These are phyloP conservation scores for Anoplophora glabripennis DNA, from an alignment of 1,140 invertebrate species.

Conservation along the genomic window DNA sequence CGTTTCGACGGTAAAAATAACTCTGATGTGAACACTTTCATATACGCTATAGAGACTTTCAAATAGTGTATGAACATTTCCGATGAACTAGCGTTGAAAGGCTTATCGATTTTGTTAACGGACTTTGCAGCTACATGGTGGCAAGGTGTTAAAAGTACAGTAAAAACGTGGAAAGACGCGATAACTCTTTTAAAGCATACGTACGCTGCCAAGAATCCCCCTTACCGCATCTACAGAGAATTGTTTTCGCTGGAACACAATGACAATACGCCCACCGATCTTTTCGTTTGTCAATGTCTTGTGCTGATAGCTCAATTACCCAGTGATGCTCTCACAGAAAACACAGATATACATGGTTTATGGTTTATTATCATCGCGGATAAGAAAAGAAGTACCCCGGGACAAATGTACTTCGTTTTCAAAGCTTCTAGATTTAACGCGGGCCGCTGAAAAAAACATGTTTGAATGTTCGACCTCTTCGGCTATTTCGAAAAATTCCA, in stretches of 20 bases:
- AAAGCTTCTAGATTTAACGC: too few species aligned
- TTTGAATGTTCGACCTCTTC: too few species aligned
- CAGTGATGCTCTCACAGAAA: too few species aligned
- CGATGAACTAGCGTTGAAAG: slow-evolving; percentile 47
- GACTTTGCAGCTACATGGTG: slow-evolving; percentile 50
- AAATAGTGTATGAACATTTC: slow-evolving; percentile 35
- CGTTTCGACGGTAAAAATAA: slow-evolving; percentile 14
- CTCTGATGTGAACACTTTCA: slow-evolving; percentile 17
- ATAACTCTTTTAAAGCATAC: neutral
- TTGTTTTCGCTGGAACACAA: neutral
- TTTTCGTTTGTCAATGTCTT: too few species aligned
- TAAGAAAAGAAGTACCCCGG: too few species aligned
- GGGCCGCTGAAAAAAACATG: too few species aligned
- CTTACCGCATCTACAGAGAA: neutral
- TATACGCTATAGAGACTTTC: slow-evolving; percentile 6
- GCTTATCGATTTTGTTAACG: slow-evolving; percentile 46
- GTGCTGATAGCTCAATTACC: too few species aligned
- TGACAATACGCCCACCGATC: neutral
- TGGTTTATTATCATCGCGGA: too few species aligned
- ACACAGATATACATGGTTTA: too few species aligned
- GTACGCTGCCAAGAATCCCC: neutral
- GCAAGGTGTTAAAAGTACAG: slow-evolving; percentile 44
- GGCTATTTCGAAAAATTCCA: too few species aligned
- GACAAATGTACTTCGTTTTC: too few species aligned
- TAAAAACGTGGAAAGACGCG: slow-evolving; percentile 22